phyloP scores from a whole-genome alignment of 2,797 vertebrate genomes.

The Anguilla megastoma region DNA sequence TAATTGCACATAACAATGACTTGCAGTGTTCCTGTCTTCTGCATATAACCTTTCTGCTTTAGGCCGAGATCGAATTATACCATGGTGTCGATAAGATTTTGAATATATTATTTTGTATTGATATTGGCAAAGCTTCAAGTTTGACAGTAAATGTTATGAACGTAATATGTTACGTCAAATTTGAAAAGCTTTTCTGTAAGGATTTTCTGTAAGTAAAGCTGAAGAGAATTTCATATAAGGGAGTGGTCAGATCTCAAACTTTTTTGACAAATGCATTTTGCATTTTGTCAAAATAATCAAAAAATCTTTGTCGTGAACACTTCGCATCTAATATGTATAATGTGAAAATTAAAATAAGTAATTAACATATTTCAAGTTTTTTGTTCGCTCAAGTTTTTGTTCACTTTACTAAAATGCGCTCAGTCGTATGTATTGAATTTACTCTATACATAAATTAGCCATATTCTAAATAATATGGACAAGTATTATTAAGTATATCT shows the following conservation, averaged over 20 bases:
- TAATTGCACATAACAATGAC: conserved; percentile 33
- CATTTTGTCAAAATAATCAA: neutral
- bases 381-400: neutral
- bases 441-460: neutral
- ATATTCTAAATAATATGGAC: neutral
- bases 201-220: neutral
- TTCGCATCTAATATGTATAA: neutral
- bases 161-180: conserved; percentile 37
- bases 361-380: neutral
- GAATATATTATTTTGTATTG: neutral
- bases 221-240: neutral
- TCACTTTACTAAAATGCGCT: neutral
- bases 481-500: neutral
- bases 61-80: neutral
- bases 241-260: neutral
- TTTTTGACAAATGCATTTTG: neutral
- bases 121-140: neutral
- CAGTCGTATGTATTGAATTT: neutral
- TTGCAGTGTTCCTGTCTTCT: conserved; percentile 32
- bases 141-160: neutral
- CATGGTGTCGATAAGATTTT: neutral
- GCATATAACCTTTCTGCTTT: neutral
- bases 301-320: neutral
- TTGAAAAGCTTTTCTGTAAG: neutral
- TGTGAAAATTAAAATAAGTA: neutral